Percentiles rank a stretch among this genome's conserved stretches.
Evolutionary conservation across 2,113 vertebrate genomes (phyloP).

Genomic region (Pheucticus melanocephalus): DNA sequence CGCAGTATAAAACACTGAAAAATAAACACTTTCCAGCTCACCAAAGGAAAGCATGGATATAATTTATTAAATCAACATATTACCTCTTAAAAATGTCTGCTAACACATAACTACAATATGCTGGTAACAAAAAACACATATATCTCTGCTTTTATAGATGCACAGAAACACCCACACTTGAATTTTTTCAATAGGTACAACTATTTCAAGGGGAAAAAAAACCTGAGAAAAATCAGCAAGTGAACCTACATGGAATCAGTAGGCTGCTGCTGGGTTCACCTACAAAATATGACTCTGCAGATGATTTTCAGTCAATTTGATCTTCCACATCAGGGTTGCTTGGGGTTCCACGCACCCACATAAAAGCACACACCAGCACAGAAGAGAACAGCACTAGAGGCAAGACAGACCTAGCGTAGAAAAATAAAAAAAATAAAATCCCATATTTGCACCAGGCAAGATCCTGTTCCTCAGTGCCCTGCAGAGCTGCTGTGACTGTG

Average conservation of each 20-base stretch:
- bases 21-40: slow-evolving; percentile 13
- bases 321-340: background rate
- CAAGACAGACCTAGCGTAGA: background rate
- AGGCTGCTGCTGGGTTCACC: background rate
- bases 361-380: background rate
- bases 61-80: background rate
- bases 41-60: background rate
- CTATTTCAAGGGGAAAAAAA: background rate
- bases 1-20: background rate
- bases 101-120: background rate
- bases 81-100: background rate
- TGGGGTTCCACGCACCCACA: background rate
- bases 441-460: background rate
- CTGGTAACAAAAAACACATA: background rate
- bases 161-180: background rate
- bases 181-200: background rate
- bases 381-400: background rate
- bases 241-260: background rate
- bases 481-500: background rate
- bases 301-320: background rate
- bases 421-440: background rate
- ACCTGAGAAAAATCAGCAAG: background rate
- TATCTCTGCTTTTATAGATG: background rate
- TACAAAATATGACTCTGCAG: background rate
- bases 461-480: background rate